Percentiles rank a stretch among this genome's conserved stretches.
Evolutionary conservation across 2,113 vertebrate genomes (phyloP).

Genomic region (Thamnaconus septentrionalis): DNA sequence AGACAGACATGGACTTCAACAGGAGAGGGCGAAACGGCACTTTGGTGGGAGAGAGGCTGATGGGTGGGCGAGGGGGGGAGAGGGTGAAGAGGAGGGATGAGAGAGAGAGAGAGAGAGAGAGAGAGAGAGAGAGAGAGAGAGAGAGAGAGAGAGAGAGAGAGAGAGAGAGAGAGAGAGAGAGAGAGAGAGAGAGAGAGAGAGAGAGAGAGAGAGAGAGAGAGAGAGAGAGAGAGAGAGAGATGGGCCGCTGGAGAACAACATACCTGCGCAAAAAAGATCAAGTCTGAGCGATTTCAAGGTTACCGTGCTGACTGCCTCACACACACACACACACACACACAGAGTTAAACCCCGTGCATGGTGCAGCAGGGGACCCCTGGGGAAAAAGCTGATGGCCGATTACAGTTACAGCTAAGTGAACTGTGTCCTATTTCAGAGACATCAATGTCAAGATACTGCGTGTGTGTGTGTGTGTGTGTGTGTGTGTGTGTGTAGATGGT

Average conservation of each 20-base stretch:
- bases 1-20: conserved; percentile 15
- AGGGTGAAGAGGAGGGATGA: neutral
- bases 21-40: conserved; percentile 1
- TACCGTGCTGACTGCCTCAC: neutral
- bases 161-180: neutral
- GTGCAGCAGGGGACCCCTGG: neutral
- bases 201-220: neutral
- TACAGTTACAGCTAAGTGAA: conserved; percentile 58
- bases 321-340: neutral
- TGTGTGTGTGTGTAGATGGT: too few relatives aligned
- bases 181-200: neutral
- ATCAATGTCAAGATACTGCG: conserved; percentile 37
- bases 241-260: conserved; percentile 2
- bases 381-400: conserved; percentile 37
- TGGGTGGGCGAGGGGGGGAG: conserved; percentile 14
- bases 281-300: conserved; percentile 35
- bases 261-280: conserved; percentile 16
- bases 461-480: neutral
- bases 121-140: neutral
- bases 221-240: neutral
- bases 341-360: conserved; percentile 5
- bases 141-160: neutral
- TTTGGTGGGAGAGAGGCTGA: conserved; percentile 26
- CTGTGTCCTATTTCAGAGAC: conserved; percentile 59
- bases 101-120: neutral